Base-by-base conservation (phyloP, 2,113 vertebrate genomes). In the Aphyosemion australe region DNA sequence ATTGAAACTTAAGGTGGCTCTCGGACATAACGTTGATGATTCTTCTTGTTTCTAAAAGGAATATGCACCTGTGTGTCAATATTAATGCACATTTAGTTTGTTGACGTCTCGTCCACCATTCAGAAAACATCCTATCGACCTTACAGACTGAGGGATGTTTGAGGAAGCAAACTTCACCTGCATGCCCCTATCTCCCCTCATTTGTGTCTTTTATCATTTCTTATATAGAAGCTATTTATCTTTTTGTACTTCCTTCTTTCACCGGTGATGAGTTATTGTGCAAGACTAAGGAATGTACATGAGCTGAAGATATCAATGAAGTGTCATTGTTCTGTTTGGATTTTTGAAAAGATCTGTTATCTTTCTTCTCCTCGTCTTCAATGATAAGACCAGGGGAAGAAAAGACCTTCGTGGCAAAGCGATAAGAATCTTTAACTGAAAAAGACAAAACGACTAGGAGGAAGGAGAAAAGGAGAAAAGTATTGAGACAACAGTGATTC, bases 401-500 rank as follows among this genome's bases (percentile, higher is more conserved):
- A 90, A 85, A 64, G 56, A 48, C 74, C 60, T 72, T 84, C 75
- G 66, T 78, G 82, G 66, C 73, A 61, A 49, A 85, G 64, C 78
- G 87, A 89, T 83, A 86, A 87, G 70, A 82, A 76, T 72, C 50
- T 75, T 74, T 81, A 43, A 70, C 19, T 72, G 61, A 81, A 84
- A 83, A 60, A 68, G 68, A 77, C 69, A 74, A 63, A 78, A 75
- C 54, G 57, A 82, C 61, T 61, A 72, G 7, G 7, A 16, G 16
- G 45, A 46, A 59, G 73, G 75, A 85, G 79, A 60, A 84, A 82
- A 86, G 54, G 57, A 9, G 64, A 71, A 83, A 88, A 85, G 84
- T 80, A 79, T 71, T 85, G 65, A 84, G 84, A 88, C 89, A 89
- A 91, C 82, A 84, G 78, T 87, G 86, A 90, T 88, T 90, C 84